Base-by-base conservation (phyloP, 2,888 invertebrate genomes). In the Prosapia bicincta region DNA sequence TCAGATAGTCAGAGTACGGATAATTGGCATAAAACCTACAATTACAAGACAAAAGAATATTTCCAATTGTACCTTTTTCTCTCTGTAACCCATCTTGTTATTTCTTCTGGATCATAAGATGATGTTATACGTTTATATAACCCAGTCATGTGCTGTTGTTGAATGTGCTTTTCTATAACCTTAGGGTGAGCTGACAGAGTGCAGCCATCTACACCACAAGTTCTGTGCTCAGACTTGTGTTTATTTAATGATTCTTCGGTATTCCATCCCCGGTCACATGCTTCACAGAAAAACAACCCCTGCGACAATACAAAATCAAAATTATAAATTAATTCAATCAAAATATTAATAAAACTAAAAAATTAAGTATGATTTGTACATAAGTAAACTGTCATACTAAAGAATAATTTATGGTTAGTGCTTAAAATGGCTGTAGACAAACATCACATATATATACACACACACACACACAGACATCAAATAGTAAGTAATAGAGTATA, bases 101-200 rank as follows among this genome's bases (percentile, higher is more conserved):
- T 91, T 79, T 96, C 95, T 83, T 95, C 95, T 0, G 93, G 91
- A 5, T 93, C 91, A 78, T 91, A 89, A 6, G 93, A 82, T 80
- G 91, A 90, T 80, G 90, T 90, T 78, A 97, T 92, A 84, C 90
- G 91, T 72, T 92, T 89, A 82, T 92, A 97, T 23, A 96, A 85
- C 0, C 96, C 96, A n/a, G 92, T 90, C 6, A 89, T 88, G 85
- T 97, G 97, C 85, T 96, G 94, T 88, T 93, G 90, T 83, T 89
- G 88, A 80, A 94, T 90, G 83, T 97, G 97, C 80, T 91, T 91
- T 77, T 92, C 91, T 15, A 97, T 90, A 1, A 96, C 88, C 83
- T 91, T 91, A 3, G 92, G 90, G 83, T 94, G 93, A 3, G 94
- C 95, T 76, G 90, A 86, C 85, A 94, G 95, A 38, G 87, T 88